These are phyloP conservation scores for Ciconia maguari DNA, from an alignment of 2,113 vertebrate genomes.

Conservation along the genomic window DNA sequence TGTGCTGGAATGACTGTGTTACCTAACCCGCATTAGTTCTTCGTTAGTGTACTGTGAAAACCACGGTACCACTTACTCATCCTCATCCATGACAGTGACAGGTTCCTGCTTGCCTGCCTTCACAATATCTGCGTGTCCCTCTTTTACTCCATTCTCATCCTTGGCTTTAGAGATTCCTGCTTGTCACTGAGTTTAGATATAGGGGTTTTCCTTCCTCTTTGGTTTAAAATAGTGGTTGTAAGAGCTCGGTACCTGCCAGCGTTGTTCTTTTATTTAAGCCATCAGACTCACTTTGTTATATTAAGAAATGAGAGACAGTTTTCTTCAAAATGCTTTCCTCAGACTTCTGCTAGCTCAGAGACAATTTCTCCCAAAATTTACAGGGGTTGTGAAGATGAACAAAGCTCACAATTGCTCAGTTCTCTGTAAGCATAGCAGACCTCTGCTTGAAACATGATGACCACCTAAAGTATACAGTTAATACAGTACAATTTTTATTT, in stretches of 20 bases:
- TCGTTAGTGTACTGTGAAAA: neutral
- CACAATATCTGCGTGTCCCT: neutral
- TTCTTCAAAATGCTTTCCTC: neutral
- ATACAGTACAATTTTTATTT: neutral
- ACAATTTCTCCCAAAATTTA: neutral
- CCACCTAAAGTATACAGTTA: neutral
- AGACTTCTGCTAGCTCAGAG: neutral
- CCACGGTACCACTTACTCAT: neutral
- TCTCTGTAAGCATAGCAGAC: neutral
- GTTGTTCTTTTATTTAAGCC: conserved; percentile 14
- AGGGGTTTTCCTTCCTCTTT: neutral
- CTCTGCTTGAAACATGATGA: neutral
- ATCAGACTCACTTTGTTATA: conserved; percentile 5
- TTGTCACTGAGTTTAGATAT: neutral
- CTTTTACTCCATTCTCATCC: neutral
- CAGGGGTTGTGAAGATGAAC: neutral
- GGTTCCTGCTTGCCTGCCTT: neutral
- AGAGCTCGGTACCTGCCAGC: neutral
- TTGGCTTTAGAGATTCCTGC: neutral
- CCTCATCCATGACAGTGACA: neutral
- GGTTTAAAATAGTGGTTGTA: neutral
- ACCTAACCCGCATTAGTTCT: neutral
- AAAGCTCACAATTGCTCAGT: neutral
- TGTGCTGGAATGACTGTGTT: neutral
- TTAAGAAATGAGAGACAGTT: conserved; percentile 18